Evolutionary conservation across 1,140 invertebrate species (phyloP).

Genomic region (Aphaenogaster floridana): DNA sequence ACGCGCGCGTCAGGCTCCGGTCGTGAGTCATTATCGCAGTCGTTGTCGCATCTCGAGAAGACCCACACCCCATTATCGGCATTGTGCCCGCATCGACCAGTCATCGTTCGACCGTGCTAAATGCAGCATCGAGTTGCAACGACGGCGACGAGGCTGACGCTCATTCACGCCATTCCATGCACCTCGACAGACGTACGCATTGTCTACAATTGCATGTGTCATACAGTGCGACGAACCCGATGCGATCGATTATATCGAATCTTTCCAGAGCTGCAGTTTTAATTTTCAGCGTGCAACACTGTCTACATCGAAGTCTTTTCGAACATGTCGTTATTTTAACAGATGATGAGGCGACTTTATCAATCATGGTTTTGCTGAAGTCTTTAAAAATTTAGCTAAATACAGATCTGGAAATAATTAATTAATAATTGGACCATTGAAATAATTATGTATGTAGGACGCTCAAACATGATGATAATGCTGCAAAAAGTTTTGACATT

Average conservation of each 20-base stretch:
- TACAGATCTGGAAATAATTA: no score
- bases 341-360: not conserved
- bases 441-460: no score
- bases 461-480: no score
- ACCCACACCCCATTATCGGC: constrained; percentile 37
- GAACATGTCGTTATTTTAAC: constrained; percentile 4
- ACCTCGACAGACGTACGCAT: constrained; percentile 30
- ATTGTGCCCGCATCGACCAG: constrained; percentile 42
- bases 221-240: constrained; percentile 29
- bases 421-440: no score
- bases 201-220: constrained; percentile 39
- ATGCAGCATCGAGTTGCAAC: constrained; percentile 35
- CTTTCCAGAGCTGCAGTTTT: not conserved
- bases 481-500: no score
- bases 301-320: not conserved
- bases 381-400: no score
- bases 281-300: not conserved
- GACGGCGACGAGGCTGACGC: constrained; percentile 16
- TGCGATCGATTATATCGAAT: constrained; percentile 39
- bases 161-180: constrained; percentile 38
- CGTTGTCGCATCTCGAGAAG: constrained; percentile 33
- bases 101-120: constrained; percentile 50
- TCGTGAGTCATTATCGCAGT: constrained; percentile 46
- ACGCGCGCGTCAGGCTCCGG: not conserved
- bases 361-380: no score